These are phyloP conservation scores for Campylomormyrus numenius DNA, from an alignment of 2,113 vertebrate species.

Conservation along the genomic window DNA sequence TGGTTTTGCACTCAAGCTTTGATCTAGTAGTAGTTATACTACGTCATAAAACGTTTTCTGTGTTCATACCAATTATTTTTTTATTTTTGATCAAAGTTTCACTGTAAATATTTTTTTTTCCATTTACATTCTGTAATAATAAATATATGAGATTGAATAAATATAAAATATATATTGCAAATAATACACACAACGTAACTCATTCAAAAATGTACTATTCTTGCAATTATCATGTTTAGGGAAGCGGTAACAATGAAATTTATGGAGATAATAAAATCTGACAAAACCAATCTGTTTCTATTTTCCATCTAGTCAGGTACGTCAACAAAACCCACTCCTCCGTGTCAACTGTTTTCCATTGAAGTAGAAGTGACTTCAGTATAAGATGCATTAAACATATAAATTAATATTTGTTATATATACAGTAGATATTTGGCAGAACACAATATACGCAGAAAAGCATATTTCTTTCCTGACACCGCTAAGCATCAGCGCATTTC, in stretches of 20 bases:
- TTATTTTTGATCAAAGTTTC: background rate
- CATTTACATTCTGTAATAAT: background rate
- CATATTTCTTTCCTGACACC: background rate
- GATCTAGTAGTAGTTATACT: background rate
- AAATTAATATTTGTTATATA: background rate
- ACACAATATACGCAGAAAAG: background rate
- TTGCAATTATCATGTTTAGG: background rate
- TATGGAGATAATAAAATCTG: background rate
- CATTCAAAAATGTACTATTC: background rate
- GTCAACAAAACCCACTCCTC: background rate
- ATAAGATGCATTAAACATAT: background rate
- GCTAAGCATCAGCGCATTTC: background rate
- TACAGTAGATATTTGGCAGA: background rate
- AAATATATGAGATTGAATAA: background rate
- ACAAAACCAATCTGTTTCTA: background rate
- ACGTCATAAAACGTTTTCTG: background rate
- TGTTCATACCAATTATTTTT: background rate
- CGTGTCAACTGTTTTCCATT: background rate
- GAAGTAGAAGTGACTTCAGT: background rate
- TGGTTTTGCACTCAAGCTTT: background rate
- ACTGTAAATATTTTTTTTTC: background rate
- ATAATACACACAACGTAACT: background rate
- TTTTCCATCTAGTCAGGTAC: background rate
- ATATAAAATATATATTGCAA: background rate
- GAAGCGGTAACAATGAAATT: background rate